phyloP scores from a whole-genome alignment of 2,888 invertebrate genomes.

The Euzophera pinguis region DNA sequence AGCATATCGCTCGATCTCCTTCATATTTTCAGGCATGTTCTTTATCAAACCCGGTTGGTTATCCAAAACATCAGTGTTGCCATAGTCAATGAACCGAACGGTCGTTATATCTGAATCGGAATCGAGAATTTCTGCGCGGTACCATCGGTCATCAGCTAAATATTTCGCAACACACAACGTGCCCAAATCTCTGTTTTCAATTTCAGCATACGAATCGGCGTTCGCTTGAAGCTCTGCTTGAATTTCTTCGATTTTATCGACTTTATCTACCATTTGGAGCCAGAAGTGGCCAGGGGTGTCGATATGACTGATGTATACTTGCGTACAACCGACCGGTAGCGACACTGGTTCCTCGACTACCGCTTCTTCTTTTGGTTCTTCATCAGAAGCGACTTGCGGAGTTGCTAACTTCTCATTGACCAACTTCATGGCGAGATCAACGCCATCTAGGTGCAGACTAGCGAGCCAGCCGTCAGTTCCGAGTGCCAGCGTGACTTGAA shows the following conservation, averaged over 20 bases:
- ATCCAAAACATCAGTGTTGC: conserved; percentile 87
- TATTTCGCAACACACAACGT: conserved; percentile 88
- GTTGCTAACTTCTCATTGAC: conserved; percentile 61
- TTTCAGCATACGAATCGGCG: conserved; percentile 68
- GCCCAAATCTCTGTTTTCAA: conserved; percentile 80
- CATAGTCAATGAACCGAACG: conserved; percentile 88
- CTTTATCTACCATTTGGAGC: conserved; percentile 82
- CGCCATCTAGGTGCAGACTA: conserved; percentile 70
- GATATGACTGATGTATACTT: conserved; percentile 84
- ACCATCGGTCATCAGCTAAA: conserved; percentile 92
- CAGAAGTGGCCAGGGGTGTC: conserved; percentile 89
- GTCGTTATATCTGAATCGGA: conserved; percentile 87
- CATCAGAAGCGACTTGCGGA: conserved; percentile 39
- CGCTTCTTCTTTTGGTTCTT: conserved; percentile 39
- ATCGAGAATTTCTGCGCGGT: conserved; percentile 93
- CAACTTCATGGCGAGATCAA: conserved; percentile 72
- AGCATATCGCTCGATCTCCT: conserved; percentile 77
- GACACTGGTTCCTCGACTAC: conserved; percentile 46
- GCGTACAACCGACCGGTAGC: conserved; percentile 55
- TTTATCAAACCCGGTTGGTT: conserved; percentile 82
- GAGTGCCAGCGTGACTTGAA: conserved; percentile 74
- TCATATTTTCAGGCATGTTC: conserved; percentile 80
- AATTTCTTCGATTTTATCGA: conserved; percentile 77
- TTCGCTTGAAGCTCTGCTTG: conserved; percentile 83
- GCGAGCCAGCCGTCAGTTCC: conserved; percentile 79